Base-by-base conservation (phyloP, 2,888 invertebrate genomes). In the Empis livida region DNA sequence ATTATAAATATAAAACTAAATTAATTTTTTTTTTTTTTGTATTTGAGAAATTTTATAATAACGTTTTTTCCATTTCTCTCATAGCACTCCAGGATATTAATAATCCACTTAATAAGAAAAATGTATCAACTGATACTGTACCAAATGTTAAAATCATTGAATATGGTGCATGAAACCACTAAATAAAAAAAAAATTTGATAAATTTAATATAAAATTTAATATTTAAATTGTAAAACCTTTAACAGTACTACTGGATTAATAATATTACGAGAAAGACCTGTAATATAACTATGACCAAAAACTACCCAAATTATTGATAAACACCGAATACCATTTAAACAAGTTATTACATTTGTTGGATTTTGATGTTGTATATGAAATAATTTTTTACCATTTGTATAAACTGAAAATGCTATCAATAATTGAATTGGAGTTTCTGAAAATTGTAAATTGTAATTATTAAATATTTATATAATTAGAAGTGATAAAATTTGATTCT, bases 71-170 rank as follows among this genome's bases (percentile, higher is more conserved):
- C 13, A 56, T 27, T 41, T 56, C 46, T 41, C 44, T 50, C 5
- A 54, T 45, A 1, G 48, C 32, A 10, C 43, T 20, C 41, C 50
- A 43, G 2, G 71, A 68, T 6, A 70, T 67, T 0, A 78, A 61
- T 13, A 78, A 58, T 10, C 77, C 77, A 53, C 75, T 74, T 23
- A 78, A 52, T 15, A 73, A 54, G 53, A 78, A 75, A 55, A 78
- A 78, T 0, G 76, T 73, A 50, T 78, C 78, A 1, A 77, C 76
- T 0, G 73, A 68, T 11, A 73, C 59, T 0, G 70, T 38, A 59
- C 63, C 72, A 61, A 70, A 16, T 57, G 61, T 38, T 14, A 50
- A 15, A 10, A 42, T 5, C 46, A 50, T 38, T 10, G 51, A 45
- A 20, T 37, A 48, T 11, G 48, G 44, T 13, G 37, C 42, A 3